Conservation (phyloP, 2,888 invertebrate species). For the Caenorhabditis auriculariae region DNA sequence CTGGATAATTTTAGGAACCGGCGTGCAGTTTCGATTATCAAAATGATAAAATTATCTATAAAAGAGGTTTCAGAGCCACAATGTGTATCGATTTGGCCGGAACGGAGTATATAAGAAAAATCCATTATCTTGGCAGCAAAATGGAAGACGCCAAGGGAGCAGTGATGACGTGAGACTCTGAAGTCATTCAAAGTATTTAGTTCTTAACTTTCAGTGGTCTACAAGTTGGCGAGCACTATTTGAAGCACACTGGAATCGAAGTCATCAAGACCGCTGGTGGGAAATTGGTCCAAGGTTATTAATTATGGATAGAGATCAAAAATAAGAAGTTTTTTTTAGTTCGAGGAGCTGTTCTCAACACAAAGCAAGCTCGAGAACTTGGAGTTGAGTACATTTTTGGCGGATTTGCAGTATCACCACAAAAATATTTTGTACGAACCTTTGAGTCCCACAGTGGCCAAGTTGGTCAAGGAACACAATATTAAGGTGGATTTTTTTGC, state of each 20-base stretch:
- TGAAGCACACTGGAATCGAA: constrained; percentile 62
- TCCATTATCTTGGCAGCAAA: constrained; percentile 61
- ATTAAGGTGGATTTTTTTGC: constrained; percentile 62
- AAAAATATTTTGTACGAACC: constrained; percentile 63
- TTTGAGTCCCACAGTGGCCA: constrained; percentile 53
- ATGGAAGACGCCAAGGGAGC: constrained; percentile 63
- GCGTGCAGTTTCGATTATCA: too few relatives aligned
- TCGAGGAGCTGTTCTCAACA: constrained; percentile 54
- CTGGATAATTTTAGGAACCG: too few relatives aligned
- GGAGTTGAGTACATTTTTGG: constrained; percentile 53
- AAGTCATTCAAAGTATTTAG: not conserved
- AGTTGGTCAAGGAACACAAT: constrained; percentile 55
- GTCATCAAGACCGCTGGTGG: constrained; percentile 62
- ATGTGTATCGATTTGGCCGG: constrained; percentile 64
- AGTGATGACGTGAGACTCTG: constrained; percentile 43
- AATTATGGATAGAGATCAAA: not conserved
- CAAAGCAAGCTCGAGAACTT: constrained; percentile 53
- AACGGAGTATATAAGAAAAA: constrained; percentile 62
- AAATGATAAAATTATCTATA: too few relatives aligned
- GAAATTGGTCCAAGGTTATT: constrained; percentile 53
- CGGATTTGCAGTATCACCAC: constrained; percentile 53
- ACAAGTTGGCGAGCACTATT: constrained; percentile 58
- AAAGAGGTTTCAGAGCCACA: constrained; percentile 49
- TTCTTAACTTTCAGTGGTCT: constrained; percentile 47
- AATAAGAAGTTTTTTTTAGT: constrained; percentile 20